Percentiles rank a stretch among this genome's conserved stretches.
Evolutionary conservation across 35 echinoderm and acorn worm species (phyloP).

Genomic region (Acanthaster planci): DNA sequence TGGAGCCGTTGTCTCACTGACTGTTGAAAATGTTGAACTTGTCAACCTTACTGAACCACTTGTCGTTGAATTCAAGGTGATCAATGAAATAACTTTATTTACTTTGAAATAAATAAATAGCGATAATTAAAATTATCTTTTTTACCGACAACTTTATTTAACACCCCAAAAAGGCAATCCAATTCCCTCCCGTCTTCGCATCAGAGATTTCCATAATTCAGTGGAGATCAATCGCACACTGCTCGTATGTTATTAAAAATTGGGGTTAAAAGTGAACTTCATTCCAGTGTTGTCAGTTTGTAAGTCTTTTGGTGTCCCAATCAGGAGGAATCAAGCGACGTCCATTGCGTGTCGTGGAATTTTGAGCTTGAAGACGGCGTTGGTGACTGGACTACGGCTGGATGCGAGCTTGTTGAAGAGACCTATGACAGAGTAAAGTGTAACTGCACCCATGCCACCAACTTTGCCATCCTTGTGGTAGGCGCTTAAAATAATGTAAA

Average conservation of each 20-base stretch:
- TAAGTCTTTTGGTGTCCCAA: no score
- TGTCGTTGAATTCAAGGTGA: conserved; percentile 12
- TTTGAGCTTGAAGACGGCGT: conserved; percentile 66
- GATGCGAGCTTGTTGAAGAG: conserved; percentile 35
- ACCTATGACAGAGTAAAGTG: conserved; percentile 41
- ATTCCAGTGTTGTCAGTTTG: no score
- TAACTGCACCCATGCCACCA: conserved; percentile 80
- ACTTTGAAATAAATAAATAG: no score
- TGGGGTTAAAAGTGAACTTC: no score
- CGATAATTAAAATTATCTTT: no score
- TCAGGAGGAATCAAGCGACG: not conserved
- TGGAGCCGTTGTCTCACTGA: conserved; percentile 8
- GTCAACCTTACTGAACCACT: conserved; percentile 33
- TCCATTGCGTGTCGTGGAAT: conserved; percentile 78
- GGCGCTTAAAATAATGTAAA: not conserved
- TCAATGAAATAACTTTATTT: no score
- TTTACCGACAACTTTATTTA: no score
- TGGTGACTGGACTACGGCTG: conserved; percentile 83
- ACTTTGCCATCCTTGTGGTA: conserved; percentile 88
- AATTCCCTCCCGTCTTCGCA: no score
- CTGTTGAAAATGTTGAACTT: conserved; percentile 9
- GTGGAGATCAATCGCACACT: no score
- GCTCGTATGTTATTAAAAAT: no score
- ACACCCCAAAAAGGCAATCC: no score
- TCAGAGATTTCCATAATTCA: no score